phyloP scores from a whole-genome alignment of 2,113 vertebrate species.

The Haemorhous mexicanus region DNA sequence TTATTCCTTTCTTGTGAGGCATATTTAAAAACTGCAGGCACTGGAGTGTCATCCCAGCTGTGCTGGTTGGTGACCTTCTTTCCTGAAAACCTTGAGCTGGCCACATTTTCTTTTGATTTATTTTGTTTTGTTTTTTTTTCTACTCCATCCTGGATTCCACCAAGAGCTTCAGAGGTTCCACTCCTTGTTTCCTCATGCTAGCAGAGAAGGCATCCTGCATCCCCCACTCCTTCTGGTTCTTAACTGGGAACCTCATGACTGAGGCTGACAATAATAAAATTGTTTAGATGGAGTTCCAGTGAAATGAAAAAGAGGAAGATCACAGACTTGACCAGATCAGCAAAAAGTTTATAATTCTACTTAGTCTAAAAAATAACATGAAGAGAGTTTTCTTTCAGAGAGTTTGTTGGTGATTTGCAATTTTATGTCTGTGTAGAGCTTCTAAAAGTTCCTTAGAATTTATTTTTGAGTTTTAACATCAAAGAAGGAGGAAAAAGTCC shows the following conservation, averaged over 20 bases:
- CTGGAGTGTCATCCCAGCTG: not conserved
- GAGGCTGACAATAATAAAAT: constrained; percentile 7
- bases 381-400: not conserved
- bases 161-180: not conserved
- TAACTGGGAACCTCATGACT: not conserved
- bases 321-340: constrained; percentile 15
- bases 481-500: not conserved
- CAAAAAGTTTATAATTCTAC: constrained; percentile 5
- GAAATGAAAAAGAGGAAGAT: not conserved
- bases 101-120: not conserved
- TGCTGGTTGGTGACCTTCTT: not conserved
- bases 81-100: not conserved
- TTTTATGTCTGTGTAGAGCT: not conserved
- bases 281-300: not conserved
- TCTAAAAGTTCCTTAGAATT: not conserved
- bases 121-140: not conserved
- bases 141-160: not conserved
- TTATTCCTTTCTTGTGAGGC: not conserved
- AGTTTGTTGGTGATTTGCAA: not conserved
- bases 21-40: not conserved
- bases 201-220: not conserved
- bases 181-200: fast-evolving
- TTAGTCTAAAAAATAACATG: not conserved
- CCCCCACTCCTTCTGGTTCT: not conserved
- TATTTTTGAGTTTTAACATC: not conserved